Evolutionary conservation across 2,113 vertebrate genomes (phyloP), one percentile per base, ranked within the genome.

Genomic region (Forbesichthys papilliferus): DNA sequence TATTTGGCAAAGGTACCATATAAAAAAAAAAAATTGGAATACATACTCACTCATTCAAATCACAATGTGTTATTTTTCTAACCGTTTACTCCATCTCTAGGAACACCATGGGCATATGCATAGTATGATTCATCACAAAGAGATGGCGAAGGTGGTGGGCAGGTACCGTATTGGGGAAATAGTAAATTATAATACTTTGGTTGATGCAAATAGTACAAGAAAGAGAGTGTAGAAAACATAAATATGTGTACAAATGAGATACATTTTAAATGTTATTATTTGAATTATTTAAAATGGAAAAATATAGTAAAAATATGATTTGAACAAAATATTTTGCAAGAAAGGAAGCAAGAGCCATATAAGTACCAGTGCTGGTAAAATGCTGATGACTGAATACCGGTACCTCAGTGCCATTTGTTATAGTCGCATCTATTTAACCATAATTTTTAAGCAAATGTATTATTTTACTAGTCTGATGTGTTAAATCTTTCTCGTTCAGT

Each of bases 91-190:
- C 20, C n/a, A 2, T 2, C 20, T 72, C 6, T 68, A 93, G 92
- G 52, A 75, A 0, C 18, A 11, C 14, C 80, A 84, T 0, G 47
- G 71, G 0, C 91, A 92, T 52, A 64, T 87, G 64, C 90, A 93
- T 6, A 60, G 86, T 18, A 57, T 83, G 58, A 2, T 5, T 1
- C 92, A 93, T 72, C 91, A 93, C 79, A 51, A 12, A 47, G 77
- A 82, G 52, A 74, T 92, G 65, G 83, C 89, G 20, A 48, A 9
- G 1, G 42, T 70, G 36, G 48, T 79, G 82, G 87, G 80, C 68
- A 73, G 63, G 92, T 91, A 54, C 77, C 87, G 84, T 2, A 58
- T 12, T 1, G 13, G 12, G 20, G 1, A 42, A 1, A n/a, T 61
- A n/a, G 16, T 36, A 61, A 9, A 42, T 9, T 11, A n/a, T 46